These are phyloP conservation scores for Hypsopygia costalis DNA, from an alignment of 2,888 invertebrate genomes.

Conservation along the genomic window DNA sequence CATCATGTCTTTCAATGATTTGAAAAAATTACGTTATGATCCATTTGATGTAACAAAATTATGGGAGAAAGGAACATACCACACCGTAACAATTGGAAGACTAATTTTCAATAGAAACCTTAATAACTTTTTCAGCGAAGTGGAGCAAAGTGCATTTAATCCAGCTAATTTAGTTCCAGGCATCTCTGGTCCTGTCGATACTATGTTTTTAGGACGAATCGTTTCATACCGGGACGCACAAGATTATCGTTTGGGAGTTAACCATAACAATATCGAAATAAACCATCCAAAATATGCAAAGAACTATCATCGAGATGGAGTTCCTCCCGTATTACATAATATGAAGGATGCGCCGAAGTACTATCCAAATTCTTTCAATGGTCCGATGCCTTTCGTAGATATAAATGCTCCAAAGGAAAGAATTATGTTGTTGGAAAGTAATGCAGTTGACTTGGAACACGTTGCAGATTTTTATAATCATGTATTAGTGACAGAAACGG, in stretches of 20 bases:
- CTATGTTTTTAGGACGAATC: conserved; percentile 41
- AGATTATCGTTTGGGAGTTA: conserved; percentile 49
- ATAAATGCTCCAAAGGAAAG: conserved; percentile 12
- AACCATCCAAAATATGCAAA: conserved; percentile 46
- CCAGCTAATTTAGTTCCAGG: conserved; percentile 60
- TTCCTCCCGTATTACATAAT: conserved; percentile 85
- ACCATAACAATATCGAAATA: conserved; percentile 47
- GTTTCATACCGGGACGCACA: conserved; percentile 48
- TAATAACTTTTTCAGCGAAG: conserved; percentile 44
- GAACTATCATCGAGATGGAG: conserved; percentile 66
- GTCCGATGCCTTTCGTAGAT: conserved; percentile 23
- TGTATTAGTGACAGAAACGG: background rate
- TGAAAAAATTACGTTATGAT: conserved; percentile 41
- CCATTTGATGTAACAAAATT: conserved; percentile 50
- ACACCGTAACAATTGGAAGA: conserved; percentile 43
- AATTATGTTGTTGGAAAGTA: conserved; percentile 18
- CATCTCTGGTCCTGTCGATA: conserved; percentile 35
- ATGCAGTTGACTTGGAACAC: conserved; percentile 64
- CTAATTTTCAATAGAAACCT: conserved; percentile 42
- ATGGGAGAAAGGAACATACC: conserved; percentile 57
- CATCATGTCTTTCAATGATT: conserved; percentile 37
- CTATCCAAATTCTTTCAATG: conserved; percentile 24
- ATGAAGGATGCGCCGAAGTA: conserved; percentile 84
- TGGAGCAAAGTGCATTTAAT: conserved; percentile 46
- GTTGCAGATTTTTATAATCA: conserved; percentile 83